A percentile compares a stretch with the other conserved stretches of the same genome.
Conservation (phyloP, 2,888 invertebrate species). For the Cyrtodaria siliqua region DNA sequence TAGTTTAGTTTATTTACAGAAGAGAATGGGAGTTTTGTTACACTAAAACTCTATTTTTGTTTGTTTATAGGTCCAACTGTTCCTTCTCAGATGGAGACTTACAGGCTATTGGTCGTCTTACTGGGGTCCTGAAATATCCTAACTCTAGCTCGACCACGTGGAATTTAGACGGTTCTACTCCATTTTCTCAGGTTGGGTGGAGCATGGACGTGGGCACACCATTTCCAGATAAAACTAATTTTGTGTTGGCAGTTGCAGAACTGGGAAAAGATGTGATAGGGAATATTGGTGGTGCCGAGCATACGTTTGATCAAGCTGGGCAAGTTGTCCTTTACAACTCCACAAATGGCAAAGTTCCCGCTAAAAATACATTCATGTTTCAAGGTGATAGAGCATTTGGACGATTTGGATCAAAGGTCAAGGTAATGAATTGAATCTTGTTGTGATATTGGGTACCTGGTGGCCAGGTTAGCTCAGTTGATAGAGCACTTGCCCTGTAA, state of each 20-base stretch:
- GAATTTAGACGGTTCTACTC: constrained; percentile 37
- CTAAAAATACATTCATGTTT: constrained; percentile 20
- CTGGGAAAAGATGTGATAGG: constrained; percentile 65
- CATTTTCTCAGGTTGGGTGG: constrained; percentile 66
- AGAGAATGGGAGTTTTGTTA: too few relatives aligned
- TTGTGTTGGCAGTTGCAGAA: constrained; percentile 68
- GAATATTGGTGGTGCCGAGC: constrained; percentile 35
- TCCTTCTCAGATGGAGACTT: constrained; percentile 61
- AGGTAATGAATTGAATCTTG: too few relatives aligned
- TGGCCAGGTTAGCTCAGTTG: too few relatives aligned
- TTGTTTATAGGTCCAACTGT: constrained; percentile 66
- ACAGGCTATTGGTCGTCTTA: constrained; percentile 52
- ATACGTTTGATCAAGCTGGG: constrained; percentile 68
- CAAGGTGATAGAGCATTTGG: constrained; percentile 72
- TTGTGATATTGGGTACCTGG: too few relatives aligned
- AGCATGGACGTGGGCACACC: constrained; percentile 71
- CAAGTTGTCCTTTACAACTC: constrained; percentile 68
- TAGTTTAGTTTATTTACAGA: too few relatives aligned
- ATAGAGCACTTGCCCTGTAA: too few relatives aligned
- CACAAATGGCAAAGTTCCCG: constrained; percentile 13
- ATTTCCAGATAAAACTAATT: constrained; percentile 44
- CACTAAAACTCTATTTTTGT: too few relatives aligned
- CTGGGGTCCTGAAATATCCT: too few relatives aligned
- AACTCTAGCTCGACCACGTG: too few relatives aligned
- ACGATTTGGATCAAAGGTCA: constrained; percentile 73